Percentiles rank a stretch among this genome's conserved stretches.
These are phyloP conservation scores for Oithona nana DNA, from an alignment of 2,888 invertebrate genomes.

Conservation along the genomic window DNA sequence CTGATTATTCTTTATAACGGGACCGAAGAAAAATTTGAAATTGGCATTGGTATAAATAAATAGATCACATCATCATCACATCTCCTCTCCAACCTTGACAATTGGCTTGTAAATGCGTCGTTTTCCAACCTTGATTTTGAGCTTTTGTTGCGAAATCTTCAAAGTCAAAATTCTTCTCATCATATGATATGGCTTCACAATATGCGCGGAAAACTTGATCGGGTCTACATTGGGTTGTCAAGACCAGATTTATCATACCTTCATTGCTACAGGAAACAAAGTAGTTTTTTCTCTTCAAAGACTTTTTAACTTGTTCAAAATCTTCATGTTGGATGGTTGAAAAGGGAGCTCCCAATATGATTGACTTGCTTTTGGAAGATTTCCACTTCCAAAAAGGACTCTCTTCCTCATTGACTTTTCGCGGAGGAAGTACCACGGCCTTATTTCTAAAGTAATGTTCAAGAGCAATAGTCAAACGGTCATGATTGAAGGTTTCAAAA, in stretches of 20 bases:
- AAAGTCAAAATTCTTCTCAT: not conserved
- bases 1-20: no score
- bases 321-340: no score
- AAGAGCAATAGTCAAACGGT: constrained; percentile 49
- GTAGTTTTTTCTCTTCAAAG: not conserved
- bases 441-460: not conserved
- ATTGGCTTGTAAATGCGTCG: not conserved
- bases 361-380: not conserved
- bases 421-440: not conserved
- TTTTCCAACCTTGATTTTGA: not conserved
- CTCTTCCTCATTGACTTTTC: not conserved
- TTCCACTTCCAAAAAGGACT: no score
- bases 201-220: not conserved
- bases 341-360: not conserved
- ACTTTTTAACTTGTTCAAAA: no score
- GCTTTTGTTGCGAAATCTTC: not conserved
- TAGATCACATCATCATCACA: no score
- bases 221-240: not conserved
- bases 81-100: not conserved
- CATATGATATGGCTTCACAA: not conserved
- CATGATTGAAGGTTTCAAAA: constrained; percentile 58
- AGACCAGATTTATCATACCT: not conserved
- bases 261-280: not conserved
- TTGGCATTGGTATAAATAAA: no score
- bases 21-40: no score